A percentile compares a stretch with the other conserved stretches of the same genome.
phyloP scores from a whole-genome alignment of 2,113 vertebrate species.

The Solea solea region DNA sequence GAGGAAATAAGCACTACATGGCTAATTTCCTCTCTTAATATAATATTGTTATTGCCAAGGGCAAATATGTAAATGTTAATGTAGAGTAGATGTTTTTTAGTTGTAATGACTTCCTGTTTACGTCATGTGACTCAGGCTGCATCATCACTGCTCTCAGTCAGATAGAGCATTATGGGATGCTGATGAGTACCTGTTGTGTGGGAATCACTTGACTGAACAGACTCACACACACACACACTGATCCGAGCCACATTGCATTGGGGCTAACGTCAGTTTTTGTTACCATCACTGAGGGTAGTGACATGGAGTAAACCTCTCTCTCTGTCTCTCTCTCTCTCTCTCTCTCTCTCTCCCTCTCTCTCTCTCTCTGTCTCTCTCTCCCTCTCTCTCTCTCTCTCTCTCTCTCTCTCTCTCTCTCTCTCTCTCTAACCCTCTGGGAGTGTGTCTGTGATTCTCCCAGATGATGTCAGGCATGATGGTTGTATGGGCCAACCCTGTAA shows the following conservation, averaged over 20 bases:
- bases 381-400: too few relatives aligned
- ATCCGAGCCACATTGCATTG: conserved; percentile 44
- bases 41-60: too few relatives aligned
- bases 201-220: conserved; percentile 6
- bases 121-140: conserved; percentile 33
- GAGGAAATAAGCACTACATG: too few relatives aligned
- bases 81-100: neutral
- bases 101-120: conserved; percentile 38
- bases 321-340: too few relatives aligned
- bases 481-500: too few relatives aligned
- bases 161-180: conserved; percentile 20
- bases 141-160: conserved; percentile 10
- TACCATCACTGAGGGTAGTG: conserved; percentile 45
- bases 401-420: too few relatives aligned
- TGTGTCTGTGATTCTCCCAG: conserved; percentile 27
- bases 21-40: too few relatives aligned
- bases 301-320: conserved; percentile 38
- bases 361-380: too few relatives aligned
- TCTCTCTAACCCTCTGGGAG: neutral
- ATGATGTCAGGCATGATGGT: too few relatives aligned
- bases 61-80: neutral
- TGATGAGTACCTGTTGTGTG: conserved; percentile 20
- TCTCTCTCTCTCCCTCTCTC: too few relatives aligned
- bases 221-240: conserved; percentile 20
- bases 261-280: conserved; percentile 59